Percentiles rank a stretch among this genome's conserved stretches.
phyloP scores from a whole-genome alignment of 2,888 invertebrate species.

The Cheiracanthium punctorium region DNA sequence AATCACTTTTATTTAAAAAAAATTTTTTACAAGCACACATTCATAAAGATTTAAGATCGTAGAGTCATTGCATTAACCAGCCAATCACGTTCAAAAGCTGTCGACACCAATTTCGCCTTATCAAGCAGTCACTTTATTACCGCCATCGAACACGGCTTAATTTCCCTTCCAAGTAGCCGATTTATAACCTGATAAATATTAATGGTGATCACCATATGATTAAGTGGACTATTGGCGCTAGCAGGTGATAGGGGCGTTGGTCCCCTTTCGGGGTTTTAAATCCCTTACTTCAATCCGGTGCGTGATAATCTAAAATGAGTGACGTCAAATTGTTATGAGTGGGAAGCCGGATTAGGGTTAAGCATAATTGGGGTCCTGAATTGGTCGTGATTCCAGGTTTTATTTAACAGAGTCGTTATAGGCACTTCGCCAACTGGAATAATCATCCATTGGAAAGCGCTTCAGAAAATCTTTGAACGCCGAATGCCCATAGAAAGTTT shows the following conservation, averaged over 20 bases:
- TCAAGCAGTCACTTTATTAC: not conserved
- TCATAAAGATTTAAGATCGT: no score
- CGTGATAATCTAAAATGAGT: not conserved
- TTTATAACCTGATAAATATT: conserved; percentile 68
- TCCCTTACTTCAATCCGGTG: not conserved
- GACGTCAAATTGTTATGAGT: conserved; percentile 13
- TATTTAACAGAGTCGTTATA: not conserved
- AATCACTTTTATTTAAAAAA: no score
- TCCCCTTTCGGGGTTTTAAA: conserved; percentile 5
- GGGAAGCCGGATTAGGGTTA: not conserved
- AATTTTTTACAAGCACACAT: no score
- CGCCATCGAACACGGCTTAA: not conserved
- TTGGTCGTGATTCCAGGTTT: not conserved
- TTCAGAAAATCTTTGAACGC: no score
- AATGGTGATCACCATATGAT: conserved; percentile 67
- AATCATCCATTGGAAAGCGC: no score
- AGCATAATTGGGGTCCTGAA: not conserved
- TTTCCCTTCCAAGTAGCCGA: conserved; percentile 45
- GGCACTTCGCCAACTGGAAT: not conserved
- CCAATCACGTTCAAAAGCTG: no score
- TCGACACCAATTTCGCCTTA: not conserved
- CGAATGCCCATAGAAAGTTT: no score
- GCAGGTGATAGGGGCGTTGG: conserved; percentile 65
- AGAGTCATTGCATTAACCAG: no score
- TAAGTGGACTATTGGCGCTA: conserved; percentile 38